Evolutionary conservation across 2,888 invertebrate genomes (phyloP), one percentile per base, ranked within the genome.

Genomic region (Pammene aurita): DNA sequence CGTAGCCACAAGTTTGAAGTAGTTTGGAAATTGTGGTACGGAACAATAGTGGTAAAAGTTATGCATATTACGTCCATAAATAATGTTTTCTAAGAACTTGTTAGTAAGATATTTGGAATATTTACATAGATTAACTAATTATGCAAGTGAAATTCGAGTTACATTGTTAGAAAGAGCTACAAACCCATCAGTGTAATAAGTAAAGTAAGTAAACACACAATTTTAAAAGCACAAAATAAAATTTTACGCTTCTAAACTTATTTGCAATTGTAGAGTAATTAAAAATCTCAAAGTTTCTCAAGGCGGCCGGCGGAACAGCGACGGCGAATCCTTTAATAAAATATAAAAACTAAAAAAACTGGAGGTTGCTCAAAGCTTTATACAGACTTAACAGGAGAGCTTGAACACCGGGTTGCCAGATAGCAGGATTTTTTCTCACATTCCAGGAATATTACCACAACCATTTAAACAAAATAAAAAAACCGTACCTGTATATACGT

Each of bases 311-410:
- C 48, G 16, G 16, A 41, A 52, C 44, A 38, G 18, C 18, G 5
- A n/a, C 44, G 5, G 16, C 5, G 0, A 35, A 60, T 6, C 14
- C 26, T 66, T 48, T 44, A 61, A 61, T 41, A 41, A 41, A 67
- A 61, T 44, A 48, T 38, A 9, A 38, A 60, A 35, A 52, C 10
- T 52, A 5, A 44, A 18, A n/a, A 54, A 56, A 46, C 46, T 60
- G 46, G 9, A 60, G 46, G 46, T 14, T 16, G 60, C 57, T 16
- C 38, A 55, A 60, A 55, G 44, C 48, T 61, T 61, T 41, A 55
- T 54, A 61, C 67, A 67, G 54, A 67, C 55, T 67, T 67, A 67
- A 48, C 54, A 46, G 54, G 60, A 52, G 55, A 46, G 41, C 38
- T 63, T 42, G 50, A 35, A 50, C 50, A 14, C 41, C 10, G 38